Evolutionary conservation across 2,888 invertebrate genomes (phyloP).

Genomic region (Itoplectis maculator): DNA sequence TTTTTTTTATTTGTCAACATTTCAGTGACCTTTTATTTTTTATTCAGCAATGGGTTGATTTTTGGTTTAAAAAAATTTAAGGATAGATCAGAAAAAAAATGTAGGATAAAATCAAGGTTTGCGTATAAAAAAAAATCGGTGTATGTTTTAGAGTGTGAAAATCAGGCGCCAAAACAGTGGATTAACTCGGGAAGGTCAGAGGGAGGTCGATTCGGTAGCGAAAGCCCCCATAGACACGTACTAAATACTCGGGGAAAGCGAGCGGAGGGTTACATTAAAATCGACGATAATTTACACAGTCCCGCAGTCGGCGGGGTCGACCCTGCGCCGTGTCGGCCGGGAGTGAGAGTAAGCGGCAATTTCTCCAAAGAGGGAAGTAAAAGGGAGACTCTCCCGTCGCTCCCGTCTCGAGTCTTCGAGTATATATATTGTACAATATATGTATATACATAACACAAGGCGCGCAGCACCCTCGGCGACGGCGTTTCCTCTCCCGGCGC

Average conservation of each 20-base stretch:
- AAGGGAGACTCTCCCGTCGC: conserved; percentile 7
- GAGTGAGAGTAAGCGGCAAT: conserved; percentile 50
- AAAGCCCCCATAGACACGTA: not conserved
- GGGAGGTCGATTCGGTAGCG: too few relatives aligned
- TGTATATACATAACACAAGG: too few relatives aligned
- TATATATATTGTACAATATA: too few relatives aligned
- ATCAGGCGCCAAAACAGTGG: too few relatives aligned
- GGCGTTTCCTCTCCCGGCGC: conserved; percentile 33
- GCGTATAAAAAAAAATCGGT: not conserved
- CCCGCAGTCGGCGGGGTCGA: conserved; percentile 16
- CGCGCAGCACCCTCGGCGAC: not conserved
- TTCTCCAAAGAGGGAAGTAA: conserved; percentile 45
- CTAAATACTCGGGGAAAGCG: not conserved
- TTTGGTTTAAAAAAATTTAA: too few relatives aligned
- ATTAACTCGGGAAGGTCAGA: too few relatives aligned
- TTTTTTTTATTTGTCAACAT: too few relatives aligned
- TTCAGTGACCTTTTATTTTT: too few relatives aligned
- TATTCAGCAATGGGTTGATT: too few relatives aligned
- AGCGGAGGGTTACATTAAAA: conserved; percentile 61
- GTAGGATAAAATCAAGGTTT: too few relatives aligned
- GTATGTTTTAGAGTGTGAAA: not conserved
- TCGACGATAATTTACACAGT: conserved; percentile 67
- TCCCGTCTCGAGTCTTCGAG: conserved; percentile 22
- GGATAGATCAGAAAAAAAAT: too few relatives aligned
- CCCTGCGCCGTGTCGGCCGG: not conserved